phyloP scores from a whole-genome alignment of 2,113 vertebrate genomes.

The Puffinus mauretanicus region DNA sequence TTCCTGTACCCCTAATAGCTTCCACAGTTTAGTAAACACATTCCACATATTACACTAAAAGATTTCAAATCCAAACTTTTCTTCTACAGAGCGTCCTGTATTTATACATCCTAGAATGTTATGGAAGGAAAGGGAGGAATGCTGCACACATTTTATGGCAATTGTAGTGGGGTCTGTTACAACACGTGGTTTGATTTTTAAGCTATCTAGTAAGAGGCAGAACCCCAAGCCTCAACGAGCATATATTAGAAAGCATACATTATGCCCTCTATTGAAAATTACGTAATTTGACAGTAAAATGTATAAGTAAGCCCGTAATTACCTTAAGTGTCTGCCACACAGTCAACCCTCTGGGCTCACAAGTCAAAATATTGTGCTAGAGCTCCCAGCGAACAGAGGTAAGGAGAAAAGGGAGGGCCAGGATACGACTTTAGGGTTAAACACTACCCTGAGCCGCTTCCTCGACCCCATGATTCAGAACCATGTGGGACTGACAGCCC shows the following conservation, averaged over 20 bases:
- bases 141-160: neutral
- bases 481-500: neutral
- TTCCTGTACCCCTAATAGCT: neutral
- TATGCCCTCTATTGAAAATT: slow-evolving; percentile 34
- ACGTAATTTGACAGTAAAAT: slow-evolving; percentile 45
- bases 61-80: neutral
- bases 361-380: slow-evolving; percentile 57
- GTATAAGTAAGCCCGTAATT: slow-evolving; percentile 56
- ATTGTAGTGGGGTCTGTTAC: neutral
- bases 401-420: slow-evolving; percentile 2
- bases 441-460: neutral
- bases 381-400: neutral
- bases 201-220: neutral
- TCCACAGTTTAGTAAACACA: slow-evolving; percentile 1
- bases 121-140: neutral
- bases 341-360: slow-evolving; percentile 33
- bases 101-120: neutral
- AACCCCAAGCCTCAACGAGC: neutral
- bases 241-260: slow-evolving; percentile 38
- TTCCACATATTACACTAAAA: neutral
- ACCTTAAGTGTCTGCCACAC: slow-evolving; percentile 42
- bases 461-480: neutral
- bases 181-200: neutral
- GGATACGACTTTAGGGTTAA: neutral
- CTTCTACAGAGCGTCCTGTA: neutral